Evolutionary conservation across 2,888 invertebrate species (phyloP).

Genomic region (Hypercompe scribonia): DNA sequence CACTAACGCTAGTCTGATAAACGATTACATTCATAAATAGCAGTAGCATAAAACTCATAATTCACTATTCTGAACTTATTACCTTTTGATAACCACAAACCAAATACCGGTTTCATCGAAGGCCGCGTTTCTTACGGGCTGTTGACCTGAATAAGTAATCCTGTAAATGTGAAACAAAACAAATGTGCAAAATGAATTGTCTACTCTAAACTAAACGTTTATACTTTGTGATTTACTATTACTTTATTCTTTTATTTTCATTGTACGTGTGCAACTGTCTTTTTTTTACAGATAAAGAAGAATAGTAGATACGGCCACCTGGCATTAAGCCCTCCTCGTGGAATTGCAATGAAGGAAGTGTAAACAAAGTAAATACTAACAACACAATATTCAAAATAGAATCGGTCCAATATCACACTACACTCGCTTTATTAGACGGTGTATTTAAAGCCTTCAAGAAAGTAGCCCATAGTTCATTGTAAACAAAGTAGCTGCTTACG

Average conservation of each 20-base stretch:
- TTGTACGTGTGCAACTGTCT: no score
- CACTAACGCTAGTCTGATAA: no score
- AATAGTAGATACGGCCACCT: no score
- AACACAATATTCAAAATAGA: not conserved
- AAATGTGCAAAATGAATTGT: not conserved
- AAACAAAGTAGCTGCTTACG: not conserved
- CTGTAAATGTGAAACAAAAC: not conserved
- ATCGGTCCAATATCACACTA: not conserved
- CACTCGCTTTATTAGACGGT: not conserved
- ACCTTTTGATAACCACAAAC: not conserved
- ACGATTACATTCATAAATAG: no score
- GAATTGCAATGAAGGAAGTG: no score
- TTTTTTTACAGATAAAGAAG: no score
- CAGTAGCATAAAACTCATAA: not conserved
- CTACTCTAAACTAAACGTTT: not conserved
- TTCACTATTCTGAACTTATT: not conserved
- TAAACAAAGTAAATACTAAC: no score
- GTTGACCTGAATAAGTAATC: not conserved
- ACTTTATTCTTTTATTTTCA: no score
- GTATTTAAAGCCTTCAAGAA: not conserved
- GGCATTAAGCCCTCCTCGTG: no score
- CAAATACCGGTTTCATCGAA: not conserved
- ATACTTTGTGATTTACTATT: not conserved
- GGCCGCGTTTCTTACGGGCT: not conserved
- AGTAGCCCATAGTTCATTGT: not conserved